These are phyloP conservation scores for Rhagoletis zephyria DNA, from an alignment of 1,140 invertebrate species.

Conservation along the genomic window DNA sequence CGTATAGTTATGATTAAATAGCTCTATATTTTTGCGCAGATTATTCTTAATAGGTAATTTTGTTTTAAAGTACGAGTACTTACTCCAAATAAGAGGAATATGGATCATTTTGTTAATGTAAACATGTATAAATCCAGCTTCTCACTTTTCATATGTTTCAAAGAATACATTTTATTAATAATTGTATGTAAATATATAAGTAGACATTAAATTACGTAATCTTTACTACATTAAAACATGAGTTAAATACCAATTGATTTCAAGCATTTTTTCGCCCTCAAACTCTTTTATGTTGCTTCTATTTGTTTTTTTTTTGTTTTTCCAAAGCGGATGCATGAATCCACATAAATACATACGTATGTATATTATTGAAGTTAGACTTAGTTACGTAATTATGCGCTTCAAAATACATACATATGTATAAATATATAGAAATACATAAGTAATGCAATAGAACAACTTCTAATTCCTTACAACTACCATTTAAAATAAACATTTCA, in stretches of 20 bases:
- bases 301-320: neutral
- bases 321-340: neutral
- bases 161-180: constrained; percentile 26
- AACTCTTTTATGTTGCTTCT: neutral
- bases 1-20: no score
- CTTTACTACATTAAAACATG: constrained; percentile 11
- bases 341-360: neutral
- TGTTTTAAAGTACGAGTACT: no score
- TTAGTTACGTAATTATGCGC: neutral
- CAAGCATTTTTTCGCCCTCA: neutral
- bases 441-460: constrained; percentile 20
- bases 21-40: no score
- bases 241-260: constrained; percentile 27
- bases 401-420: neutral
- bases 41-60: no score
- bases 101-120: no score
- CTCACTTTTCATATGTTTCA: neutral
- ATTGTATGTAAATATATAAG: neutral
- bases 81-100: no score
- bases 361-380: neutral
- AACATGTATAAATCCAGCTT: neutral
- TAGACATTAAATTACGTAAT: neutral
- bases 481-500: neutral
- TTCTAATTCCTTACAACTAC: neutral
- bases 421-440: constrained; percentile 5